Conservation (phyloP, 2,888 invertebrate genomes). For the Tenthredo scrophulariae region DNA sequence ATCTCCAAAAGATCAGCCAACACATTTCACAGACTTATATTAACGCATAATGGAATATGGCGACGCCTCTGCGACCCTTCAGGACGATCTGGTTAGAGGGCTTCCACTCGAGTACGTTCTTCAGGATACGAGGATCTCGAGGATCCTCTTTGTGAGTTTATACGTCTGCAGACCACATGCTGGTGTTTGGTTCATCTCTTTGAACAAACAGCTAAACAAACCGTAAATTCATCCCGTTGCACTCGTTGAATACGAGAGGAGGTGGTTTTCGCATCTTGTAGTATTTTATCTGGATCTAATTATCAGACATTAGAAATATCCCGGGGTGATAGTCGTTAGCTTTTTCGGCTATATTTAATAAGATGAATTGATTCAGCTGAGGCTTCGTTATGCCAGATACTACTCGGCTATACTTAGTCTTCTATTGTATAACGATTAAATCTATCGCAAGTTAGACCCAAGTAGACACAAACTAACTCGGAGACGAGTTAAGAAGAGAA, state of each 20-base stretch:
- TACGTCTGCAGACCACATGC: not conserved
- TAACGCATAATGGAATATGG: not conserved
- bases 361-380: not conserved
- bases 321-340: not conserved
- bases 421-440: constrained; percentile 1
- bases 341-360: not conserved
- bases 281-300: not conserved
- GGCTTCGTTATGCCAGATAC: constrained; percentile 5
- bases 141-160: constrained; percentile 3
- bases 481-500: constrained; percentile 5
- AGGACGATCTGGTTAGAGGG: constrained; percentile 25
- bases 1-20: not conserved
- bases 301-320: not conserved
- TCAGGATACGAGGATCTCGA: constrained; percentile 14
- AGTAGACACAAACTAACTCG: not conserved
- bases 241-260: not conserved
- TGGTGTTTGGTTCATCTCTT: constrained; percentile 4
- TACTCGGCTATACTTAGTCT: not conserved
- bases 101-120: constrained; percentile 17
- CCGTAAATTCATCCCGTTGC: constrained; percentile 28
- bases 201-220: constrained; percentile 27
- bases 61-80: not conserved
- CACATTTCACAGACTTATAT: not conserved
- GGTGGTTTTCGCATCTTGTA: not conserved
- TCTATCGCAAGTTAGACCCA: constrained; percentile 3